Percentiles rank a stretch among this genome's conserved stretches.
Evolutionary conservation across 2,797 vertebrate genomes (phyloP).

Genomic region (Chanos chanos): DNA sequence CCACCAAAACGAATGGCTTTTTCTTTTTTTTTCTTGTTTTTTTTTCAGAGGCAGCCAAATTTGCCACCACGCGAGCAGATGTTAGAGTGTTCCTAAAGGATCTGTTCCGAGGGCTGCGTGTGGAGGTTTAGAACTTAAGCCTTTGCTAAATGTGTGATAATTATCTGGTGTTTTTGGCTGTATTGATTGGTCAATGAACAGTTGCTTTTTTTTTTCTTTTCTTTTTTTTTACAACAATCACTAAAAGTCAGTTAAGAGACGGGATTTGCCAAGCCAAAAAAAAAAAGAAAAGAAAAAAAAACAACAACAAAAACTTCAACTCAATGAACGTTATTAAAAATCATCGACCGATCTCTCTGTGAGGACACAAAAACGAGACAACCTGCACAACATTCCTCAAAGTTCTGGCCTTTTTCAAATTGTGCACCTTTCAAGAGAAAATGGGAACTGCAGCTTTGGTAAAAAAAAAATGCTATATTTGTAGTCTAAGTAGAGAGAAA

Average conservation of each 20-base stretch:
- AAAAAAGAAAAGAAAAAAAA: no score
- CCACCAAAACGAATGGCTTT: constrained; percentile 40
- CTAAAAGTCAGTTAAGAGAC: neutral
- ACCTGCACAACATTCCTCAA: no score
- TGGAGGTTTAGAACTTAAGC: constrained; percentile 27
- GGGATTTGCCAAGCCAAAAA: no score
- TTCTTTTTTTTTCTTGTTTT: no score
- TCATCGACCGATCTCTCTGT: no score
- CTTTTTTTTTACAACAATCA: neutral
- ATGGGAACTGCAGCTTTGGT: neutral
- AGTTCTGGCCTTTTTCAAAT: no score
- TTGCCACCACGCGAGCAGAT: constrained; percentile 44
- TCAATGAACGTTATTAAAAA: no score
- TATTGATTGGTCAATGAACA: constrained; percentile 7
- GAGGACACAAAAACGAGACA: no score
- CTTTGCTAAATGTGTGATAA: constrained; percentile 17
- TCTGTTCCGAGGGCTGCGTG: constrained; percentile 17
- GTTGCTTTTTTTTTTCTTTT: neutral
- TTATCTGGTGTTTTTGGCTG: constrained; percentile 14
- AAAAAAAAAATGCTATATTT: constrained; percentile 9
- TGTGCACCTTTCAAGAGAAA: constrained; percentile 9
- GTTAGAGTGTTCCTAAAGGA: constrained; percentile 28
- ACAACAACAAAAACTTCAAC: no score
- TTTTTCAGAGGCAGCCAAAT: constrained; percentile 43
- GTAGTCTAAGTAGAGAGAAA: constrained; percentile 7